Evolutionary conservation across 2,888 invertebrate species (phyloP).

Genomic region (Limnephilus marmoratus): DNA sequence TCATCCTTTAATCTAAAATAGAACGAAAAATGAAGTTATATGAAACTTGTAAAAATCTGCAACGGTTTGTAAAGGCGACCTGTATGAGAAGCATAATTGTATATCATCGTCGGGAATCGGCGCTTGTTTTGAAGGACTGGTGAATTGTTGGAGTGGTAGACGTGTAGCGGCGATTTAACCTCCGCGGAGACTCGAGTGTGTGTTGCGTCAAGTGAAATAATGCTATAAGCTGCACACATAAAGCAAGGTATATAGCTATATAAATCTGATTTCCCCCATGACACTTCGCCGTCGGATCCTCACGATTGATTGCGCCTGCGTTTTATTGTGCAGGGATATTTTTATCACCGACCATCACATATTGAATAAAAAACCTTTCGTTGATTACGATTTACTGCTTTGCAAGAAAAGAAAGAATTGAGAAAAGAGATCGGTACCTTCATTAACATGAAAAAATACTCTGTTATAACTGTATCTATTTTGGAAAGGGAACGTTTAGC

Average conservation of each 20-base stretch:
- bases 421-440: not conserved
- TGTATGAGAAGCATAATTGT: not conserved
- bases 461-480: no score
- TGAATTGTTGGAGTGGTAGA: not conserved
- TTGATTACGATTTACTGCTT: not conserved
- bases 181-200: not conserved
- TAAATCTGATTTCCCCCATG: not conserved
- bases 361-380: not conserved
- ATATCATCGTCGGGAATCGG: not conserved
- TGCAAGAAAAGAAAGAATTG: not conserved
- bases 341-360: not conserved
- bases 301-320: not conserved
- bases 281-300: not conserved
- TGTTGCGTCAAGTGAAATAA: not conserved
- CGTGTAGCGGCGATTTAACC: not conserved
- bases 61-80: not conserved
- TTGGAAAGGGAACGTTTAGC: no score
- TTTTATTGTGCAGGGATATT: not conserved
- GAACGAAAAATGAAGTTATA: not conserved
- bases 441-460: not conserved
- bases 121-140: not conserved
- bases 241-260: not conserved
- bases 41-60: no score
- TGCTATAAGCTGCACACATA: not conserved
- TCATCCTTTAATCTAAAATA: no score